Conservation (phyloP, 2,113 vertebrate species). For the Scytalopus superciliaris region DNA sequence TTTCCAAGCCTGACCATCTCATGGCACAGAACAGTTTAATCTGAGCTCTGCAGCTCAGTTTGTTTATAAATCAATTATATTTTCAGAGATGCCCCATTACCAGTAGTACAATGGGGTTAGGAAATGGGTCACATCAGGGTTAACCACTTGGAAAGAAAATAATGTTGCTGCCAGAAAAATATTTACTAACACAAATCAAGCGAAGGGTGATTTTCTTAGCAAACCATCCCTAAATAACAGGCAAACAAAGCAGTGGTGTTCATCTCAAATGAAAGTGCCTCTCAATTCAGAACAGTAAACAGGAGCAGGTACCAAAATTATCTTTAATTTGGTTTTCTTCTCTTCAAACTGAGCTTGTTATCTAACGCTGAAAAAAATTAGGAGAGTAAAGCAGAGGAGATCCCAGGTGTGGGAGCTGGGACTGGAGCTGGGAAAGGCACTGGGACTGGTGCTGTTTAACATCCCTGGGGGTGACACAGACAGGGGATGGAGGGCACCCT, state of each 20-base stretch:
- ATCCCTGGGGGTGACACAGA: not conserved
- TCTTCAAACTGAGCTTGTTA: not conserved
- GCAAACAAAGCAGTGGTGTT: not conserved
- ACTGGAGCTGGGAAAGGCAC: not conserved
- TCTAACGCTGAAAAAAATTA: not conserved
- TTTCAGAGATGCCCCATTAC: not conserved
- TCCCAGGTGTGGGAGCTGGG: not conserved
- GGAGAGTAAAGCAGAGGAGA: not conserved
- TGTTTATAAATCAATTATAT: not conserved
- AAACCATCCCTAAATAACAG: not conserved
- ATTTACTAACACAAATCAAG: not conserved
- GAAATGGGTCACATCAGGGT: not conserved
- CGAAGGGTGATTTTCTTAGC: not conserved
- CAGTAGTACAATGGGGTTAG: not conserved
- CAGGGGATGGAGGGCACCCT: not conserved
- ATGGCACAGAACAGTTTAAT: not conserved
- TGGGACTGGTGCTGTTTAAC: not conserved
- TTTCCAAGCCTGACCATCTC: not conserved
- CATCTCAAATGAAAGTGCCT: not conserved
- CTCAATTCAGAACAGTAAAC: not conserved
- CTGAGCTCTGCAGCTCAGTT: not conserved
- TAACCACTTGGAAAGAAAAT: not conserved
- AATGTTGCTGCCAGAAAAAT: not conserved
- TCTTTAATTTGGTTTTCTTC: not conserved
- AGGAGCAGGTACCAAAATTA: not conserved